Evolutionary conservation across 2,888 invertebrate genomes (phyloP).

Genomic region (Drosophila flavopinicola): DNA sequence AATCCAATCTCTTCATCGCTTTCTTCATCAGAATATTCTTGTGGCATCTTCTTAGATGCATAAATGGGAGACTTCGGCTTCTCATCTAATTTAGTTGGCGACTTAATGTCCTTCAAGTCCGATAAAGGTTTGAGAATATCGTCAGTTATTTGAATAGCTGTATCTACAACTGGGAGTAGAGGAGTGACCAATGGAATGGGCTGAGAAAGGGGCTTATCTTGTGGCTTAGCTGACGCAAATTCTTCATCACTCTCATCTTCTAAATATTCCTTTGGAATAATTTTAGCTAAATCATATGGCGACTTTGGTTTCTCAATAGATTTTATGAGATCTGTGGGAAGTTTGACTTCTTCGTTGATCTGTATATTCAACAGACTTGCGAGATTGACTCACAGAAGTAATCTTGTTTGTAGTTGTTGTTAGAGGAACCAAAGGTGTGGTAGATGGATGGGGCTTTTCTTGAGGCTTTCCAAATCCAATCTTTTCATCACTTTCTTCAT

Average conservation of each 20-base stretch:
- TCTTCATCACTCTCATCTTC: slow-evolving; percentile 21
- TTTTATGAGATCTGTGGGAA: not conserved
- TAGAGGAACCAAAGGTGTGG: not conserved
- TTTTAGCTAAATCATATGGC: not conserved
- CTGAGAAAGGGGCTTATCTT: not conserved
- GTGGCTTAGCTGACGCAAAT: slow-evolving; percentile 5
- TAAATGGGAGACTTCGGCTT: not conserved
- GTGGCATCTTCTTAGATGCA: not conserved
- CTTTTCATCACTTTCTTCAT: slow-evolving; percentile 20
- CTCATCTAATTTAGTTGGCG: not conserved
- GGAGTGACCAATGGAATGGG: not conserved
- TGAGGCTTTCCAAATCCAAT: slow-evolving; percentile 5
- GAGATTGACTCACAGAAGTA: slow-evolving; percentile 1
- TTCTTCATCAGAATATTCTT: slow-evolving; percentile 1
- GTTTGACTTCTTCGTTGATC: not conserved
- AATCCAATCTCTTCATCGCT: not conserved
- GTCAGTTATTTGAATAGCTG: not conserved
- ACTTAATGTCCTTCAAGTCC: not conserved
- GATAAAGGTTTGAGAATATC: not conserved
- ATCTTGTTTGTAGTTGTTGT: not conserved
- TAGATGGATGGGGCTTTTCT: not conserved
- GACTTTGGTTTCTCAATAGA: not conserved
- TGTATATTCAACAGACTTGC: slow-evolving; percentile 5
- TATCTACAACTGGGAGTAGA: not conserved
- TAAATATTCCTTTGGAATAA: slow-evolving; percentile 5